Conservation (phyloP, 2,888 invertebrate species). For the Harpalus rubripes region DNA sequence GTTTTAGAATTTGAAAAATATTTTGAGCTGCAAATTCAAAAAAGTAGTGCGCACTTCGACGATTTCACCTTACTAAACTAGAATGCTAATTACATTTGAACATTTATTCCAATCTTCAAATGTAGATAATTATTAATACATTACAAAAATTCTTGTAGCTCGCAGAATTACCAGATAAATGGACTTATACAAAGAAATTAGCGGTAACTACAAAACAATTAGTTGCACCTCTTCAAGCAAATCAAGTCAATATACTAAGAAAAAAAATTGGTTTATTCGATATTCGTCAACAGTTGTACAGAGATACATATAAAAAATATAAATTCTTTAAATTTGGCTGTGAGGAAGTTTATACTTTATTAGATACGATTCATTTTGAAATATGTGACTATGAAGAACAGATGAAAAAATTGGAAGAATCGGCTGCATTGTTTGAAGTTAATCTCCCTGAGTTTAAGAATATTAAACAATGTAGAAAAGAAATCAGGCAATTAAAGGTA, state of each 20-base stretch:
- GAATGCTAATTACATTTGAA: neutral
- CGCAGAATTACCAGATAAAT: conserved; percentile 91
- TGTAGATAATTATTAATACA: too few species aligned
- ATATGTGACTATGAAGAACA: conserved; percentile 84
- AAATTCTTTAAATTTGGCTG: conserved; percentile 83
- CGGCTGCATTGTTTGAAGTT: conserved; percentile 92
- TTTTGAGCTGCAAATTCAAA: too few species aligned
- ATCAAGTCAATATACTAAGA: conserved; percentile 92
- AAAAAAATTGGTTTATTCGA: conserved; percentile 90
- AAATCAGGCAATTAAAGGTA: conserved; percentile 87
- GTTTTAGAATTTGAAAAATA: too few species aligned
- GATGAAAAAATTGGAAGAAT: conserved; percentile 83
- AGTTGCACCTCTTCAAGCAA: conserved; percentile 92
- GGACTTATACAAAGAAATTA: conserved; percentile 91
- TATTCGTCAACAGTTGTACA: conserved; percentile 86
- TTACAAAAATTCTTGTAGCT: conserved; percentile 75
- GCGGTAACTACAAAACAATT: conserved; percentile 90
- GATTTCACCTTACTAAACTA: too few species aligned
- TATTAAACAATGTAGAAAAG: conserved; percentile 86
- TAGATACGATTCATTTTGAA: conserved; percentile 85
- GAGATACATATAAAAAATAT: conserved; percentile 84
- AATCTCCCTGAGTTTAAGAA: conserved; percentile 90
- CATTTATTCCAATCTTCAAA: too few species aligned
- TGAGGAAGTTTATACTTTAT: conserved; percentile 82
- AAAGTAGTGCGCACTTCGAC: too few species aligned